phyloP scores from a whole-genome alignment of 2,888 invertebrate species.

The Choristoneura rosaceana region DNA sequence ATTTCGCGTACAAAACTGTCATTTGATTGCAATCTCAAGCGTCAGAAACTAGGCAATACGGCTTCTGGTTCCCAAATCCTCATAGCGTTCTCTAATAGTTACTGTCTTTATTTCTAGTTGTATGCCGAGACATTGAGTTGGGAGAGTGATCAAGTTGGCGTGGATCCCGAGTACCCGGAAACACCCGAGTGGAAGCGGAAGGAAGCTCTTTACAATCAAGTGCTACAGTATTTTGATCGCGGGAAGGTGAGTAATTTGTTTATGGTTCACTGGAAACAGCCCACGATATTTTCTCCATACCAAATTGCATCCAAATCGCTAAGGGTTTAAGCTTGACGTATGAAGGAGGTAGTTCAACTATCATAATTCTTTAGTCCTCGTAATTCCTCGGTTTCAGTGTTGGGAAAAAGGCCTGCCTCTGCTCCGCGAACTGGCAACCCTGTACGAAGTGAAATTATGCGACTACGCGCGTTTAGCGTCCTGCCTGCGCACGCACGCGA shows the following conservation, averaged over 20 bases:
- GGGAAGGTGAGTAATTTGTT: conserved; percentile 89
- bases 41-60: too few relatives aligned
- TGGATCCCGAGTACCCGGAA: conserved; percentile 89
- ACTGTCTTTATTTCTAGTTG: conserved; percentile 72
- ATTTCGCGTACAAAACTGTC: too few relatives aligned
- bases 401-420: conserved; percentile 98
- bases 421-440: conserved; percentile 93
- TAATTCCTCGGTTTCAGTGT: conserved; percentile 84
- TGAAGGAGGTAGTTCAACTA: too few relatives aligned
- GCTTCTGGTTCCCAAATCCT: too few relatives aligned
- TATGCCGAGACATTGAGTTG: conserved; percentile 96
- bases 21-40: too few relatives aligned
- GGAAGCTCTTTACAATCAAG: conserved; percentile 94
- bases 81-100: background rate
- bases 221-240: conserved; percentile 96
- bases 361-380: too few relatives aligned
- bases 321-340: too few relatives aligned
- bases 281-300: too few relatives aligned
- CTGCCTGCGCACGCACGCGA: conserved; percentile 93
- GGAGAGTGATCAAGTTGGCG: conserved; percentile 88
- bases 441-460: conserved; percentile 94
- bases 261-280: background rate
- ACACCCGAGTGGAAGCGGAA: conserved; percentile 96
- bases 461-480: conserved; percentile 95
- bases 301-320: too few relatives aligned